Conservation (phyloP, 64 coral and sea anemone species). For the Pocillopora damicornis region DNA sequence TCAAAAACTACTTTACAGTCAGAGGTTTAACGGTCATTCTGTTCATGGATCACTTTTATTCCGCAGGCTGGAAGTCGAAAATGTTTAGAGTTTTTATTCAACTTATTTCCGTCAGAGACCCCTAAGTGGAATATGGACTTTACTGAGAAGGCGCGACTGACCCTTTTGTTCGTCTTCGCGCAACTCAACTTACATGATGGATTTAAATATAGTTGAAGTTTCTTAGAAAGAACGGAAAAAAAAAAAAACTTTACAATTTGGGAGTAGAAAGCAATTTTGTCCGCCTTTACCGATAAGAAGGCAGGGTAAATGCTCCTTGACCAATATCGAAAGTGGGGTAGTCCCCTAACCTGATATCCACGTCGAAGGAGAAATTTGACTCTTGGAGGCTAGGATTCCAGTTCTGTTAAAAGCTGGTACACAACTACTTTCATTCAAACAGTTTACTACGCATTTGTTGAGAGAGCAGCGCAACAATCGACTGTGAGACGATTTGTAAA, state of each 20-base stretch:
- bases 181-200: no score
- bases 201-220: not conserved
- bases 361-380: not conserved
- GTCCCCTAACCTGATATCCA: no score
- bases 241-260: not conserved
- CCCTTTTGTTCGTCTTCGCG: no score
- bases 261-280: not conserved
- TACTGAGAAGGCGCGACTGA: no score
- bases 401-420: not conserved
- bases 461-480: not conserved
- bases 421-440: not conserved
- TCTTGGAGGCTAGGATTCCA: not conserved
- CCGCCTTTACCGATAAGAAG: not conserved
- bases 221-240: not conserved
- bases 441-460: not conserved
- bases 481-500: not conserved
- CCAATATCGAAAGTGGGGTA: not conserved
- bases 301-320: not conserved
- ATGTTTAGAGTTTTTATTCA: no score
- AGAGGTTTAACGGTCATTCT: not conserved
- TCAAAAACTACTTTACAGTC: no score
- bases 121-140: no score
- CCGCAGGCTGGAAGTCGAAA: no score
- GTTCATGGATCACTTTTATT: not conserved
- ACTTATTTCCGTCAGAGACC: no score